Evolutionary conservation across 1,140 invertebrate genomes (phyloP).

Genomic region (Camponotus vicinus): DNA sequence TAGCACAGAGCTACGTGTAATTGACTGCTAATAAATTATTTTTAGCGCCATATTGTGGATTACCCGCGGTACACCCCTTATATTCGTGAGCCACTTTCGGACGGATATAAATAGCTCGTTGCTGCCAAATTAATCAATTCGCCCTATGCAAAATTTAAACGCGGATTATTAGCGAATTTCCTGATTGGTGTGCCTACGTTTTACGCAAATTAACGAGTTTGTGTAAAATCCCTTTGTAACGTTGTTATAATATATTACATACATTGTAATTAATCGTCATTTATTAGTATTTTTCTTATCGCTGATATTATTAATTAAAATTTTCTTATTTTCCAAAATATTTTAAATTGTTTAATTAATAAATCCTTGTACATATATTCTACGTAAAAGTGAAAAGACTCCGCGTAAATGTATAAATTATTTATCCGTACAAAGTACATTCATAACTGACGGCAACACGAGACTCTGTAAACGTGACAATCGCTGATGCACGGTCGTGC

Average conservation of each 20-base stretch:
- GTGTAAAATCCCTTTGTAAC: conserved; percentile 10
- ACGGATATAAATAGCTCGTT: conserved; percentile 30
- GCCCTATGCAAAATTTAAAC: conserved; percentile 28
- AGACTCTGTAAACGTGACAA: not conserved
- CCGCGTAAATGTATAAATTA: not conserved
- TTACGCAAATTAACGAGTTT: conserved; percentile 17
- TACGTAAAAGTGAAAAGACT: not conserved
- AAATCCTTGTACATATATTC: not conserved
- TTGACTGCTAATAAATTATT: conserved; percentile 65
- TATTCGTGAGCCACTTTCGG: conserved; percentile 42
- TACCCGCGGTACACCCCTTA: conserved; percentile 33
- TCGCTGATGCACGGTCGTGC: conserved; percentile 62
- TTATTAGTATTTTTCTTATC: not conserved
- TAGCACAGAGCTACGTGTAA: conserved; percentile 21
- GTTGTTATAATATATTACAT: not conserved
- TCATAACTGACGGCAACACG: conserved; percentile 9
- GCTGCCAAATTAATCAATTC: conserved; percentile 48
- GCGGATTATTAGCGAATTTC: conserved; percentile 46
- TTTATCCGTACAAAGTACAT: not conserved
- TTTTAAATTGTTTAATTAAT: not conserved
- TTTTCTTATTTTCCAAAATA: not conserved
- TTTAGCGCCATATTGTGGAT: conserved; percentile 28
- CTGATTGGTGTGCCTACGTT: not conserved
- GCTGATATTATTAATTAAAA: not conserved
- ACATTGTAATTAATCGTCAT: not conserved